Evolutionary conservation across 2,113 vertebrate genomes (phyloP), one percentile per base, ranked within the genome.

Genomic region (Chlorocebus sabaeus): DNA sequence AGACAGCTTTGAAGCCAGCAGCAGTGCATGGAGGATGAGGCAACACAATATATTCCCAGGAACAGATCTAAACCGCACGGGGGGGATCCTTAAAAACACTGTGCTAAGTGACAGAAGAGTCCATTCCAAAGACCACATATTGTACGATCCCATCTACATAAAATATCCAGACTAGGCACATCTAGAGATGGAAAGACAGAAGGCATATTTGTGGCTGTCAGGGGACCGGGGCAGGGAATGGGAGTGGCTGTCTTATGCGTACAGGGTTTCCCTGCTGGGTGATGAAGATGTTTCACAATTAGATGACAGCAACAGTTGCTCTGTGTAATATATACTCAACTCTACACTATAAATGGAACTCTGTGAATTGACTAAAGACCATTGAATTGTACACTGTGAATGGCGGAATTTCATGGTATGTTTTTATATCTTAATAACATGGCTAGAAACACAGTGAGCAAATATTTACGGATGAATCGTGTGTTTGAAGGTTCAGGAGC

Each of bases 131-230:
- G 80, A 9, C 52, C 35, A 20, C 17, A 8, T 0, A 0, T 12
- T 0, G 40, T 0, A 6, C 2, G 9, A 14, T 2, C 6, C 35
- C 3, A 0, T 50, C 16, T 8, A 25, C 0, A 9, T 4, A 14
- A 38, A 6, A 27, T 0, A 2, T 20, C 30, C 30, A 13, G 55
- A 61, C 17, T 1, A 5, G 27, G 78, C 0, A 1, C 38, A 25
- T 4, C 78, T 7, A 5, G 70, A 38, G 79, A 35, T 2, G 4
- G 67, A 35, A 5, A 79, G 67, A 27, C 32, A 0, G 13, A 27
- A 35, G 52, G 8, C 27, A 7, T 9, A 5, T 2, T 3, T 1
- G 22, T 0, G n/a, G 40, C 0, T 22, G 32, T 8, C 12, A 30
- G 88, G 79, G 23, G 23, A 23, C 0, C 1, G 30, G 64, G 59